Evolutionary conservation across 2,113 vertebrate genomes (phyloP).

Genomic region (Formicarius rufipectus): DNA sequence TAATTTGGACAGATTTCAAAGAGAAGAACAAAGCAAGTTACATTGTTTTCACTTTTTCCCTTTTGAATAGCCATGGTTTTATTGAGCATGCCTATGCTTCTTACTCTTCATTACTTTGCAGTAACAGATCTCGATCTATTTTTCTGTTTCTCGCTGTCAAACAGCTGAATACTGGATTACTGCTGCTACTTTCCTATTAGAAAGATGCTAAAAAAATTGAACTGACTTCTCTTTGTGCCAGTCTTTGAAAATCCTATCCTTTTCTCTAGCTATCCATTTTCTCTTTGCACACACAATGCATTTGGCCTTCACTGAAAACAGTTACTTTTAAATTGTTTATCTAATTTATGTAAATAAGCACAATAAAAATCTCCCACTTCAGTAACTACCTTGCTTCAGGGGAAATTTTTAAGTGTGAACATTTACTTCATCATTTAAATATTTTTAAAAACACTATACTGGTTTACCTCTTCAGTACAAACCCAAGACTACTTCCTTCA

Average conservation of each 20-base stretch:
- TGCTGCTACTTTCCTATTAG: neutral
- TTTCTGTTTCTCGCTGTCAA: neutral
- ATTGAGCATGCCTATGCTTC: neutral
- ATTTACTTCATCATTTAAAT: neutral
- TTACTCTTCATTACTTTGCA: neutral
- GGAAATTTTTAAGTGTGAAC: neutral
- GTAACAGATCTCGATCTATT: neutral
- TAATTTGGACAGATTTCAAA: neutral
- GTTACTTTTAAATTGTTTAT: neutral
- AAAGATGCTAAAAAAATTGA: neutral
- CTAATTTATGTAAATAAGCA: neutral
- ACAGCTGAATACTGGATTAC: neutral
- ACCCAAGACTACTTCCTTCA: neutral
- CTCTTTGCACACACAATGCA: neutral
- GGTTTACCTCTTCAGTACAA: neutral
- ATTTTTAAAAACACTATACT: neutral
- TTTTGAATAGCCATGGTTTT: neutral
- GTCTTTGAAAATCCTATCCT: neutral
- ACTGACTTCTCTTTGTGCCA: neutral
- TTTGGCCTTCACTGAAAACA: neutral
- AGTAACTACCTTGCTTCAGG: neutral
- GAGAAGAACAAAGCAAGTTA: neutral
- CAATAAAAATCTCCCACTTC: neutral
- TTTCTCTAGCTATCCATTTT: neutral
- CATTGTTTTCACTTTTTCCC: neutral